Conservation (phyloP, 2,113 vertebrate species). For the Rhodinocichla rosea region DNA sequence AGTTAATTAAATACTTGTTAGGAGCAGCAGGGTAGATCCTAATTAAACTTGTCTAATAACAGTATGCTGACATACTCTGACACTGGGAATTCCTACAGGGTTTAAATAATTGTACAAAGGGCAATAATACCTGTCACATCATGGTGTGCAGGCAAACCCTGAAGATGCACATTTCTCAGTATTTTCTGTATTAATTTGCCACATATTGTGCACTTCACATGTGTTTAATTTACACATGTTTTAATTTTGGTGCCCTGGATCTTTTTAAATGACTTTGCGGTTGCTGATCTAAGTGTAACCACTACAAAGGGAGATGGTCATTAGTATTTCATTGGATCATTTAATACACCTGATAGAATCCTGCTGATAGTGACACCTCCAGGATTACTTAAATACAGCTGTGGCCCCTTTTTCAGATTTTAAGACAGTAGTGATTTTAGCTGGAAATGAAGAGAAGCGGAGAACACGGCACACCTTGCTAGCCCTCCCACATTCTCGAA, state of each 20-base stretch:
- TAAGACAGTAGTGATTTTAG: neutral
- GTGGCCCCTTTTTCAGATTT: neutral
- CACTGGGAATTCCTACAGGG: conserved; percentile 79
- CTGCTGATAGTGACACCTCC: neutral
- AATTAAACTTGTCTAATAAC: conserved; percentile 89
- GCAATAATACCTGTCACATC: conserved; percentile 77
- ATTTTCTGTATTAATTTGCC: conserved; percentile 71
- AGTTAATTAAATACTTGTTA: conserved; percentile 90
- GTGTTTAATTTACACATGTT: conserved; percentile 73
- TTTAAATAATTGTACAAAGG: conserved; percentile 77
- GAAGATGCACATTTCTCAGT: conserved; percentile 61
- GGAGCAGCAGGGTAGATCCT: conserved; percentile 85
- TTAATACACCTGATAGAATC: conserved; percentile 38
- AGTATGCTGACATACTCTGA: conserved; percentile 81
- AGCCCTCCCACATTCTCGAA: neutral
- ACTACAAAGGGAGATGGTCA: conserved; percentile 13
- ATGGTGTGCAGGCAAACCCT: conserved; percentile 48
- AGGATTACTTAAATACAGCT: conserved; percentile 20
- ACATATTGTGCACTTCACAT: conserved; percentile 60
- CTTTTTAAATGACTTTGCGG: conserved; percentile 34
- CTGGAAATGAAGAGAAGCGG: neutral
- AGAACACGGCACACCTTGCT: neutral
- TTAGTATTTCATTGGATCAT: neutral
- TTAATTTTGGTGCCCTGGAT: conserved; percentile 55
- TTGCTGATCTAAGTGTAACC: neutral